Evolutionary conservation across 2,888 invertebrate species (phyloP).

Genomic region (Nezara viridula): DNA sequence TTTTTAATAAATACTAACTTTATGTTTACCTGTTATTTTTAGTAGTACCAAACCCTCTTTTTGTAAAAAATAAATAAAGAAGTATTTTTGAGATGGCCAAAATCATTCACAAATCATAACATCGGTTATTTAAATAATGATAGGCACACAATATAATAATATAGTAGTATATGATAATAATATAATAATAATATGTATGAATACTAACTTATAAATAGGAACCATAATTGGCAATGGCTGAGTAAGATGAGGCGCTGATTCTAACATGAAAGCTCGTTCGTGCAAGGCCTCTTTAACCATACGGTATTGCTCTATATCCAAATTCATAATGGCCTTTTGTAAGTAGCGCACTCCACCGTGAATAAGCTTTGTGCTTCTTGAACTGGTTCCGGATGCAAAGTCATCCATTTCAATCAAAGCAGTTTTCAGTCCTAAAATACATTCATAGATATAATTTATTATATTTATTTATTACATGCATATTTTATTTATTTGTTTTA

Average conservation of each 20-base stretch:
- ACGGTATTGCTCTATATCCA: slow-evolving; percentile 96
- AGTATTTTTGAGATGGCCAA: not conserved
- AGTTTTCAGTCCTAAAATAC: slow-evolving; percentile 84
- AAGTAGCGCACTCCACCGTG: slow-evolving; percentile 98
- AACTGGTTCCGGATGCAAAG: slow-evolving; percentile 96
- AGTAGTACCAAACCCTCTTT: too few relatives aligned
- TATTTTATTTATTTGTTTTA: too few relatives aligned
- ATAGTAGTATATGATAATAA: too few relatives aligned
- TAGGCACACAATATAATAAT: not conserved
- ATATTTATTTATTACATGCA: too few relatives aligned
- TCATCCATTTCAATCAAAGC: slow-evolving; percentile 96
- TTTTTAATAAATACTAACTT: too few relatives aligned
- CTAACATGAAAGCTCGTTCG: slow-evolving; percentile 94
- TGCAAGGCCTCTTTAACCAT: slow-evolving; percentile 99
- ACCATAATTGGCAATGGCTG: slow-evolving; percentile 98
- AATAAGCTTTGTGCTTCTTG: slow-evolving; percentile 96
- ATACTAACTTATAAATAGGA: slow-evolving; percentile 94
- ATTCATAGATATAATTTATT: not conserved
- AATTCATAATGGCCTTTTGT: slow-evolving; percentile 94
- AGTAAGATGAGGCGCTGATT: slow-evolving; percentile 96
- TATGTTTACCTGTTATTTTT: too few relatives aligned
- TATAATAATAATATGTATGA: slow-evolving; percentile 1
- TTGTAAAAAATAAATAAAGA: too few relatives aligned
- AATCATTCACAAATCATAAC: not conserved
- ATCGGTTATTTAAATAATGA: not conserved